A percentile compares a stretch with the other conserved stretches of the same genome.
Evolutionary conservation across 2,888 invertebrate species (phyloP).

Genomic region (Molorchus minor): DNA sequence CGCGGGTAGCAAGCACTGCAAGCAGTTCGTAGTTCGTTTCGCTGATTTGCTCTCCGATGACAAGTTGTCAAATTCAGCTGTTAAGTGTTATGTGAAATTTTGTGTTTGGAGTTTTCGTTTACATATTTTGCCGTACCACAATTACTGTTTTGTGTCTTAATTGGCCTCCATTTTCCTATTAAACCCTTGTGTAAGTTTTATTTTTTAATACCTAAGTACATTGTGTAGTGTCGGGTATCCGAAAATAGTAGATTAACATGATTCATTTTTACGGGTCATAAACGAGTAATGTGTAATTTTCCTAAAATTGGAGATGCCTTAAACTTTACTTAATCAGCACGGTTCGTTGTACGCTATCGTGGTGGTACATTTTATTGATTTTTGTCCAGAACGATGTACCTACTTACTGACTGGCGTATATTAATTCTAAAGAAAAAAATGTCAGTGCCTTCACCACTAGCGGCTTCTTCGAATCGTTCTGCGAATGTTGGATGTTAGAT

Average conservation of each 20-base stretch:
- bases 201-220: not conserved
- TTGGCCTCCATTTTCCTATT: not conserved
- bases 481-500: not conserved
- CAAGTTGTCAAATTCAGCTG: constrained; percentile 20
- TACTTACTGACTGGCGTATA: constrained; percentile 37
- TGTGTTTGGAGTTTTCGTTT: constrained; percentile 10
- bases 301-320: not conserved
- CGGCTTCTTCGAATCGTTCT: constrained; percentile 3
- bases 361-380: constrained; percentile 45
- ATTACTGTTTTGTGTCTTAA: not conserved
- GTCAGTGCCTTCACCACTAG: constrained; percentile 3
- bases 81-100: constrained; percentile 27
- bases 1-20: not conserved
- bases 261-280: not conserved
- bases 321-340: not conserved
- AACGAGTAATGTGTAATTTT: not conserved
- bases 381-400: constrained; percentile 43
- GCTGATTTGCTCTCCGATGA: not conserved
- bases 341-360: constrained; percentile 35
- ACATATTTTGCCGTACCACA: not conserved
- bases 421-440: too few relatives aligned
- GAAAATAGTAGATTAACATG: constrained; percentile 10
- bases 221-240: not conserved
- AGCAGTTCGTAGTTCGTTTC: not conserved
- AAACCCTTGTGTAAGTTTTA: constrained; percentile 5